These are phyloP conservation scores for Cordilura impudica DNA, from an alignment of 2,888 invertebrate genomes.

Conservation along the genomic window DNA sequence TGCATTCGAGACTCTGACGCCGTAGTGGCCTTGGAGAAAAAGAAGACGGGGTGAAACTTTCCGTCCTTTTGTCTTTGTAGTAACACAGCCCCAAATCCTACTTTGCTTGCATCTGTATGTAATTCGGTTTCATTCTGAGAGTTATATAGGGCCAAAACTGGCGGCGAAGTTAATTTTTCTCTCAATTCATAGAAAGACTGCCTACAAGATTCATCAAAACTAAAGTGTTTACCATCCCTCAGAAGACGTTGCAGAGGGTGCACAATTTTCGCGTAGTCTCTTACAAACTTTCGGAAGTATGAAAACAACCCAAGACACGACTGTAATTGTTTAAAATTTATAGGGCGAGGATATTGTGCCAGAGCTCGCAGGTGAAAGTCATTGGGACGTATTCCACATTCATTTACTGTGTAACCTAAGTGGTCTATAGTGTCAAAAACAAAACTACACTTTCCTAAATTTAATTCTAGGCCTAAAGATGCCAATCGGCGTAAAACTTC, in stretches of 20 bases:
- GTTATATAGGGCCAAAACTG: background rate
- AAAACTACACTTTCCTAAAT: constrained; percentile 64
- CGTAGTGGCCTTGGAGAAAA: constrained; percentile 68
- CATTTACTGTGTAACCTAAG: constrained; percentile 23
- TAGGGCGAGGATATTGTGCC: constrained; percentile 25
- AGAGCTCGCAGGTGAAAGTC: background rate
- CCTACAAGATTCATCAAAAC: constrained; percentile 24
- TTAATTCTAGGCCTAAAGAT: constrained; percentile 7
- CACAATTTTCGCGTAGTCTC: constrained; percentile 48
- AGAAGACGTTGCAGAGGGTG: constrained; percentile 34
- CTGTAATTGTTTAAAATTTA: constrained; percentile 29
- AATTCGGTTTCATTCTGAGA: constrained; percentile 64
- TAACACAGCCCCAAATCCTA: constrained; percentile 68
- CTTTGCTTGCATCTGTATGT: constrained; percentile 69
- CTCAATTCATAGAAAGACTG: constrained; percentile 18
- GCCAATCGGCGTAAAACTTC: background rate
- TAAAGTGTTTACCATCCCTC: constrained; percentile 7
- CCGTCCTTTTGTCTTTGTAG: constrained; percentile 66
- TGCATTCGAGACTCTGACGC: constrained; percentile 65
- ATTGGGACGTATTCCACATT: constrained; percentile 20
- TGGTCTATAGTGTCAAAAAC: constrained; percentile 7
- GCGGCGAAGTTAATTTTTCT: too few species aligned
- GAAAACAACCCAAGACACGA: constrained; percentile 54
- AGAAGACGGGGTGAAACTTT: constrained; percentile 69
- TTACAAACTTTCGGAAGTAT: constrained; percentile 53